These are phyloP conservation scores for Tiliacea aurago DNA, from an alignment of 2,888 invertebrate species.

Conservation along the genomic window DNA sequence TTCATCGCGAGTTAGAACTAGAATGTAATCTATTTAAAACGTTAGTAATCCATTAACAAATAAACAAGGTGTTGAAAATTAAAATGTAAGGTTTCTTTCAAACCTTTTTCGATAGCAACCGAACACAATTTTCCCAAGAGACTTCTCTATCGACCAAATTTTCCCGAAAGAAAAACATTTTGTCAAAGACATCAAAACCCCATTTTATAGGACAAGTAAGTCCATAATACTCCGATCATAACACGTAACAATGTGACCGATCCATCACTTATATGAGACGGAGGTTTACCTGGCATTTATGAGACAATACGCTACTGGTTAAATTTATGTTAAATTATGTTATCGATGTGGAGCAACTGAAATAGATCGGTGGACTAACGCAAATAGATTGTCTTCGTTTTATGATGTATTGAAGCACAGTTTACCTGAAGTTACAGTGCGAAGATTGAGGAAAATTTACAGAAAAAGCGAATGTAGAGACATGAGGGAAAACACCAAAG, in stretches of 20 bases:
- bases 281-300: constrained; percentile 52
- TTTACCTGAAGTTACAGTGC: constrained; percentile 3
- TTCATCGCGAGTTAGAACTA: background rate
- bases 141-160: background rate
- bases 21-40: constrained; percentile 41
- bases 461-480: background rate
- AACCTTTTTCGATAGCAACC: constrained; percentile 2
- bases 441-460: background rate
- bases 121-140: background rate
- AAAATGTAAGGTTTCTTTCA: constrained; percentile 8
- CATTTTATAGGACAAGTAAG: background rate
- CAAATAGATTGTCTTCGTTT: constrained; percentile 58
- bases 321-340: constrained; percentile 61
- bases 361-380: constrained; percentile 56
- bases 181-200: background rate
- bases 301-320: constrained; percentile 42
- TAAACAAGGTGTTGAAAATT: constrained; percentile 10
- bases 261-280: constrained; percentile 22
- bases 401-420: constrained; percentile 20
- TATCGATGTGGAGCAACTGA: constrained; percentile 61
- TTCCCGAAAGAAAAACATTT: background rate
- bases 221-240: constrained; percentile 12
- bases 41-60: constrained; percentile 36
- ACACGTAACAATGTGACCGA: constrained; percentile 26
- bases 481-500: background rate